Evolutionary conservation across 1,140 invertebrate genomes (phyloP).

Genomic region (Drosophila rhopaloa): DNA sequence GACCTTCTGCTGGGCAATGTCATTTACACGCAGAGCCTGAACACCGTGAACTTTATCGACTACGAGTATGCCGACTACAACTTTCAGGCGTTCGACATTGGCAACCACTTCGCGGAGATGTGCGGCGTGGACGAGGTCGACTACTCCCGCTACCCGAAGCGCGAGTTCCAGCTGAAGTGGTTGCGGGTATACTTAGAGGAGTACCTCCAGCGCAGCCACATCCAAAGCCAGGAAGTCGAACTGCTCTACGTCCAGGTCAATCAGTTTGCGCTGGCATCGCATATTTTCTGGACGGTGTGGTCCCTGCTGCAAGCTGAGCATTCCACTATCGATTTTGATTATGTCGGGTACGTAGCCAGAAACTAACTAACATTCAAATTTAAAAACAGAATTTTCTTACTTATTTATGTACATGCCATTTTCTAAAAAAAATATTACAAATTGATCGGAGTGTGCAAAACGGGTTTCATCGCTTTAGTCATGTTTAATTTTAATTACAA

Average conservation of each 20-base stretch:
- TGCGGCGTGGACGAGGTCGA: constrained; percentile 93
- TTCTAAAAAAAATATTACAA: too few species aligned
- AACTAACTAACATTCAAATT: not conserved
- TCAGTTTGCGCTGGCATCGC: constrained; percentile 91
- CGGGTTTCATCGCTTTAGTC: too few species aligned
- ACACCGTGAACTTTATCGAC: constrained; percentile 96
- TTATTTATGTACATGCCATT: too few species aligned
- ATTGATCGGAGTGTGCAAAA: too few species aligned
- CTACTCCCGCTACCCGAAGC: constrained; percentile 91
- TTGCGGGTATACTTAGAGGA: constrained; percentile 90
- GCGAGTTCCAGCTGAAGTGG: constrained; percentile 93
- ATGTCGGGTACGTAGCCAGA: constrained; percentile 89
- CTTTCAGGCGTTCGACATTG: constrained; percentile 98
- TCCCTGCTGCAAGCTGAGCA: constrained; percentile 94
- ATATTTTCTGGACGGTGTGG: constrained; percentile 98
- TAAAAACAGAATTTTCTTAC: too few species aligned
- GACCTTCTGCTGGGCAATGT: constrained; percentile 98
- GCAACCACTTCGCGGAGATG: constrained; percentile 99
- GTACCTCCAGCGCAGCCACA: constrained; percentile 85
- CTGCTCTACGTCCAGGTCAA: constrained; percentile 91
- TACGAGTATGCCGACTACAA: constrained; percentile 98
- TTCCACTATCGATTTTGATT: constrained; percentile 98
- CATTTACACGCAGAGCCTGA: constrained; percentile 90
- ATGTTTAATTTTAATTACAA: too few species aligned
- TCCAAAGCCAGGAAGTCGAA: constrained; percentile 88